phyloP scores from a whole-genome alignment of 2,113 vertebrate species.

The Archilochus colubris region DNA sequence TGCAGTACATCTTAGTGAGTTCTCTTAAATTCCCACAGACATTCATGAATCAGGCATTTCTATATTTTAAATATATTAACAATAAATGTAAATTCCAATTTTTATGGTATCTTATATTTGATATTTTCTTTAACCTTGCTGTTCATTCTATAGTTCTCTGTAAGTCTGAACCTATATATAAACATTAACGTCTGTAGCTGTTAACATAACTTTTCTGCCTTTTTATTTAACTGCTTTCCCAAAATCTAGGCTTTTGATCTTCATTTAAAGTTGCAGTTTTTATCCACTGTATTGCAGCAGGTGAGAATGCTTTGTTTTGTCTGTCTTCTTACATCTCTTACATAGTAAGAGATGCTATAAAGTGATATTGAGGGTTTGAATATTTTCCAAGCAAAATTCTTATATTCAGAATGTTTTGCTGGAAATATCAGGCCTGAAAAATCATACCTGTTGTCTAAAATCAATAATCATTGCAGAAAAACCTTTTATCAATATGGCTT shows the following conservation, averaged over 20 bases:
- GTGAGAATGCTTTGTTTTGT: constrained; percentile 74
- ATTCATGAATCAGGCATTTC: background rate
- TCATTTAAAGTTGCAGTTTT: constrained; percentile 82
- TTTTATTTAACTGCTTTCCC: constrained; percentile 64
- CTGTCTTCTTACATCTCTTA: constrained; percentile 24
- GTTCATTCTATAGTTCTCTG: background rate
- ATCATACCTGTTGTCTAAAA: background rate
- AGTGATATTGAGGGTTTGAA: constrained; percentile 50
- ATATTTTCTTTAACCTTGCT: background rate
- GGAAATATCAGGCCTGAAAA: background rate
- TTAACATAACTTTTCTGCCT: constrained; percentile 61
- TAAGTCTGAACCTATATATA: constrained; percentile 2
- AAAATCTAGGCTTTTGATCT: constrained; percentile 77
- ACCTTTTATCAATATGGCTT: background rate
- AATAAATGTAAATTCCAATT: background rate
- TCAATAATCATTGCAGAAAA: background rate
- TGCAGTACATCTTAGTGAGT: background rate
- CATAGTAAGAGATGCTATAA: constrained; percentile 8
- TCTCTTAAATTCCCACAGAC: background rate
- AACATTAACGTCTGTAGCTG: constrained; percentile 21
- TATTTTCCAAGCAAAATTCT: background rate
- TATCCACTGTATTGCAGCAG: constrained; percentile 84
- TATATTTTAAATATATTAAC: constrained; percentile 2
- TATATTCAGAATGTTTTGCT: background rate
- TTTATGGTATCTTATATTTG: background rate